phyloP scores from a whole-genome alignment of 2,113 vertebrate species.

The Plestiodon gilberti region DNA sequence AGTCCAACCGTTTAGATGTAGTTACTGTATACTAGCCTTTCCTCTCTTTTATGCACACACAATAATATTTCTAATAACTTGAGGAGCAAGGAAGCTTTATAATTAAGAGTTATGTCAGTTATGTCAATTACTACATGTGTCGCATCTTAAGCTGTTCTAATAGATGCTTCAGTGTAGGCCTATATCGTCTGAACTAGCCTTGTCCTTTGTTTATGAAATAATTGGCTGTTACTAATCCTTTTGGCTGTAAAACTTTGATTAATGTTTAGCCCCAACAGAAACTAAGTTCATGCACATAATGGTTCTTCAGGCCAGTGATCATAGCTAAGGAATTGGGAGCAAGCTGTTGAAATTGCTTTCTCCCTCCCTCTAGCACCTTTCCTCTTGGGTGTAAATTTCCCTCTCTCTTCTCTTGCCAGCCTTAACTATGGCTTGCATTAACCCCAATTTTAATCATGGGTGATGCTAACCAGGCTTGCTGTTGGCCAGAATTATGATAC shows the following conservation, averaged over 20 bases:
- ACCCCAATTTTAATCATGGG: background rate
- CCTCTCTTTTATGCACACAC: background rate
- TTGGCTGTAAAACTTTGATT: background rate
- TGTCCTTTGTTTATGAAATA: background rate
- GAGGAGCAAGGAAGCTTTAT: conserved; percentile 1
- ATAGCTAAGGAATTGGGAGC: background rate
- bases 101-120: background rate
- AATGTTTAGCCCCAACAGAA: background rate
- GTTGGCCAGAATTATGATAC: background rate
- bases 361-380: background rate
- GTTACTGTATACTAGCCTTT: conserved; percentile 27
- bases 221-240: conserved; percentile 14
- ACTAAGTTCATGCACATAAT: no score
- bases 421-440: background rate
- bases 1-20: background rate
- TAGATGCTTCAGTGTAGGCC: background rate
- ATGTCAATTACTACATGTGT: background rate
- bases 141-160: background rate
- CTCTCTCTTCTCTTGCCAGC: background rate
- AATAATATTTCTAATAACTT: conserved; percentile 11
- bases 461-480: background rate
- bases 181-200: background rate
- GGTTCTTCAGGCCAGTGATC: background rate
- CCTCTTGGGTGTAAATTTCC: background rate
- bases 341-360: background rate